Conservation (phyloP, 2,113 vertebrate species). For the Bubo blakistoni region DNA sequence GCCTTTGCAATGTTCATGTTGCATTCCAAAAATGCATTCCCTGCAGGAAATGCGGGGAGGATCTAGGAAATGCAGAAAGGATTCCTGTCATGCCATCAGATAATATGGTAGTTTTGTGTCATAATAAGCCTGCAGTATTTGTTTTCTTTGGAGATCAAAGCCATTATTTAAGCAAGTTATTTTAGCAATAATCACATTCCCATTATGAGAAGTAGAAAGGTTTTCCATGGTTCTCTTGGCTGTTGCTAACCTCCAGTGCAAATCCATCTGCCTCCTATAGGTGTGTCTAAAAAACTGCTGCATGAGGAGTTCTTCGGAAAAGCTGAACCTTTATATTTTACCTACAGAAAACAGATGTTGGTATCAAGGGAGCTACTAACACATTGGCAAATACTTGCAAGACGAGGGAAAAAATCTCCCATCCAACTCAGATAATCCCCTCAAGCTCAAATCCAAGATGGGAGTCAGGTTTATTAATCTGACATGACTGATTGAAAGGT, state of each 20-base stretch:
- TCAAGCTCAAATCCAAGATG: neutral
- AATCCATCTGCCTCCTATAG: neutral
- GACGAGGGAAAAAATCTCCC: neutral
- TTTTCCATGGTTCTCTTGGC: neutral
- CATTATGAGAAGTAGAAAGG: neutral
- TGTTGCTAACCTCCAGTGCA: neutral
- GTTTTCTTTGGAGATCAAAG: constrained; percentile 9
- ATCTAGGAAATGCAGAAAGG: neutral
- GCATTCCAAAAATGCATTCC: neutral
- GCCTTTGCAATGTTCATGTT: neutral
- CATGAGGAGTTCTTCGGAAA: neutral
- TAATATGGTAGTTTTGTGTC: neutral
- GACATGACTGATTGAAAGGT: neutral
- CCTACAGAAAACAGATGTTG: neutral
- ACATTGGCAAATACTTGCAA: neutral
- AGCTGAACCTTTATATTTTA: neutral
- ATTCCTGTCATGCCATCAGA: neutral
- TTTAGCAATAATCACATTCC: neutral
- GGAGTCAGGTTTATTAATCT: neutral
- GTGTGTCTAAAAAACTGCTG: neutral
- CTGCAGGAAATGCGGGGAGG: neutral
- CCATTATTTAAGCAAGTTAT: neutral
- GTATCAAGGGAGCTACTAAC: neutral
- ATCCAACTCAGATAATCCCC: neutral
- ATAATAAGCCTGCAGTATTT: neutral